phyloP scores from a whole-genome alignment of 2,797 vertebrate genomes.

The Esox lucius region DNA sequence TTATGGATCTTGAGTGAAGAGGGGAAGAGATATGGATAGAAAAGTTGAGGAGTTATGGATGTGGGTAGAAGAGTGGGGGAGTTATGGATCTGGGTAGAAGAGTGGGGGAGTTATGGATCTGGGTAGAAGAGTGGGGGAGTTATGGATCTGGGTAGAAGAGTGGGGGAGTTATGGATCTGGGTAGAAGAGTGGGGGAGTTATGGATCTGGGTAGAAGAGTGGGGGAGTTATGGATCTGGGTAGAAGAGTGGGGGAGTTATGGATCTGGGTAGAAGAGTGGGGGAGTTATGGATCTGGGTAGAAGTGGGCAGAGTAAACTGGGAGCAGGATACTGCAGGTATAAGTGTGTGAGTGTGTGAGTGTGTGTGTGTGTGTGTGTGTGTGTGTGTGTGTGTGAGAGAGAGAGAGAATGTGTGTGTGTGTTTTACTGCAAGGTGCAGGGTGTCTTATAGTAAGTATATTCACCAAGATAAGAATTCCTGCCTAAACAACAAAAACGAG shows the following conservation, averaged over 20 bases:
- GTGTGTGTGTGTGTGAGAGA: neutral
- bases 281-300: neutral
- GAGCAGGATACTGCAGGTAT: too few species aligned
- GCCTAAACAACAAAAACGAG: neutral
- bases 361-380: neutral
- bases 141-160: too few species aligned
- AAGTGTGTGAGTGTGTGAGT: slow-evolving; percentile 9
- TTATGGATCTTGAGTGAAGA: too few species aligned
- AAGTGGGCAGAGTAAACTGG: neutral
- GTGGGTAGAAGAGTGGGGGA: too few species aligned
- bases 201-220: too few species aligned
- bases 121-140: too few species aligned
- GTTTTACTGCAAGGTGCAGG: neutral
- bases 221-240: neutral
- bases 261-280: too few species aligned
- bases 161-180: neutral
- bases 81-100: too few species aligned
- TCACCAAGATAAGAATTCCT: neutral
- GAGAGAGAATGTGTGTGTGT: neutral
- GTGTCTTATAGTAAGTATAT: neutral
- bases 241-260: neutral
- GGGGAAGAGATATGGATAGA: too few species aligned
- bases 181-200: neutral
- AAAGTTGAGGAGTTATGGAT: too few species aligned
- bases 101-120: too few species aligned